Conservation (phyloP, 2,797 vertebrate genomes). For the Anguilla anguilla region DNA sequence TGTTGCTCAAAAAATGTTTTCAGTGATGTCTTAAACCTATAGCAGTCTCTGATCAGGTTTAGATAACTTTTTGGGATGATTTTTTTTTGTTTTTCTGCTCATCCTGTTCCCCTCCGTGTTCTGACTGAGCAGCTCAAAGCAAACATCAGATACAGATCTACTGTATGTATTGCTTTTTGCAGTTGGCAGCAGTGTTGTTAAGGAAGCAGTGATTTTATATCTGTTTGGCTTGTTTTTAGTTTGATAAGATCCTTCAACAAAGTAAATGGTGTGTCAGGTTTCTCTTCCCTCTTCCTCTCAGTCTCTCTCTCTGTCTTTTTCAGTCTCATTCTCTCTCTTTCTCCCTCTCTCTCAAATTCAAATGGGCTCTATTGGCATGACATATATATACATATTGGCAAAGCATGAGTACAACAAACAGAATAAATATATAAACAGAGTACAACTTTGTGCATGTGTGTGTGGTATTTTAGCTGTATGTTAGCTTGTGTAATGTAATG, state of each 20-base stretch:
- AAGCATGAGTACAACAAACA: no score
- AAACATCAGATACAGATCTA: conserved; percentile 3
- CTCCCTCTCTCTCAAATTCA: not conserved
- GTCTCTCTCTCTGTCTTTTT: no score
- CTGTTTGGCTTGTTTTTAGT: conserved; percentile 9
- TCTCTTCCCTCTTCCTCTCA: not conserved
- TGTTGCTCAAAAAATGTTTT: not conserved
- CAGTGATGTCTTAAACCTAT: not conserved
- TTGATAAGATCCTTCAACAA: not conserved
- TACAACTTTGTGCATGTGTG: no score
- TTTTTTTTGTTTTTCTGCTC: not conserved
- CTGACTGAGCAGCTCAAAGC: not conserved
- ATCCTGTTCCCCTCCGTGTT: not conserved
- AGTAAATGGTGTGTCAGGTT: conserved; percentile 13
- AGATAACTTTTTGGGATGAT: not conserved
- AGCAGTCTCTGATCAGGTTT: not conserved
- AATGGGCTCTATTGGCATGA: no score
- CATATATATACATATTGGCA: no score
- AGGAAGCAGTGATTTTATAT: not conserved
- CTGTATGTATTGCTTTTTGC: not conserved
- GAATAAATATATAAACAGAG: no score
- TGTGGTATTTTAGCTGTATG: no score
- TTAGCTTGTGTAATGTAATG: no score
- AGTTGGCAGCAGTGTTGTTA: conserved; percentile 1
- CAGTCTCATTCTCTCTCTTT: not conserved